Evolutionary conservation across 2,797 vertebrate species (phyloP), one percentile per base, ranked within the genome.

Genomic region (Semotilus atromaculatus): DNA sequence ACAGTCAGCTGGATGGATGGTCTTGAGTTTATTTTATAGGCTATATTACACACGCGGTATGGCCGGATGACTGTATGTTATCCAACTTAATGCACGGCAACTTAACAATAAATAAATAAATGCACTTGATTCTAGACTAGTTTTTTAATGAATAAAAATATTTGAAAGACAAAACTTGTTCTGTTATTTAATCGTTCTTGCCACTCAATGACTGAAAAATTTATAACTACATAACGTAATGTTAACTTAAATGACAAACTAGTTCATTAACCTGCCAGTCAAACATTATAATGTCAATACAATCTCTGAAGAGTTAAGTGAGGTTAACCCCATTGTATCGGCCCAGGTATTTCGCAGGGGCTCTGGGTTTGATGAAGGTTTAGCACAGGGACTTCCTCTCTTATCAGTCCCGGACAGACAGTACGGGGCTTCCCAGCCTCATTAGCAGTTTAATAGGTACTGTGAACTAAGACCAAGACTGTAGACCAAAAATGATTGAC

Each of bases 391-490:
- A 45, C 48, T 48, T 60, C 72, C 21, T 10, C 40, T 66, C 76
- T 88, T 89, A 88, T 86, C 88, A 80, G 13, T 55, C 40, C 18
- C 19, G 31, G 31, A 78, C 88, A 89, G 88, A 53, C 82, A 70
- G n/a, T 73, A n/a, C 18, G 26, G 64, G 48, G 36, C 11, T 10
- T 34, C 51, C 72, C 10, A 55, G 45, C 23, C 76, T 81, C 71
- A 85, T 86, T 86, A 81, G 51, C 55, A 36, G 40, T 68, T 73
- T 83, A 85, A 85, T 40, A 68, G 43, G 23, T 26, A 64, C 19
- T 31, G 62, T 73, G 48, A 36, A 83, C 79, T 77, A 14, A 78
- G 26, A 58, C 19, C 67, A 51, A 40, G n/a, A n/a, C n/a, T n/a
- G n/a, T 19, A 78, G 26, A 58, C 19, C 67, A 51, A 40, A n/a